Conservation (phyloP, 2,113 vertebrate species). For the Tricholaema leucomelas region DNA sequence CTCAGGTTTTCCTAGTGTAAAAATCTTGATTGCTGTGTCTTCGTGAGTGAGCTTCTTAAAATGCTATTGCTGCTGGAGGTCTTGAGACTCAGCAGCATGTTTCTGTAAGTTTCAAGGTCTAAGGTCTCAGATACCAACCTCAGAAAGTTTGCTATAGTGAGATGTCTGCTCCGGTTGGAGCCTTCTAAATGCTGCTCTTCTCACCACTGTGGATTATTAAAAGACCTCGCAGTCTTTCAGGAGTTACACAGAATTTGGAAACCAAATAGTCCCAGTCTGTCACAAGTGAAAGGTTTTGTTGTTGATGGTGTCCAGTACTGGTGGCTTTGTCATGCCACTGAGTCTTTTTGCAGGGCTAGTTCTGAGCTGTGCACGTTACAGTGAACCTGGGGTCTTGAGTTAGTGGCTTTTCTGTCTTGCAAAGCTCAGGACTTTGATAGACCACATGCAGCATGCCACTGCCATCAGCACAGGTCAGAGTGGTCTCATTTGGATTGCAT, state of each 20-base stretch:
- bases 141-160: background rate
- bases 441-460: rapidly evolving
- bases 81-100: background rate
- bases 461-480: background rate
- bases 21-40: background rate
- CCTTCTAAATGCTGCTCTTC: background rate
- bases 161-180: background rate
- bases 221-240: background rate
- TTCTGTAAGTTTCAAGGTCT: background rate
- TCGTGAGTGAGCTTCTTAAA: background rate
- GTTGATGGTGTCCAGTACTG: rapidly evolving
- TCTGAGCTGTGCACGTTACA: background rate
- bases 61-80: background rate
- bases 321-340: background rate
- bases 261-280: background rate
- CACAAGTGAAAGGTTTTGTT: background rate
- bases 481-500: background rate
- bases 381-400: background rate
- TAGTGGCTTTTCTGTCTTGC: background rate
- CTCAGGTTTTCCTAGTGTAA: background rate
- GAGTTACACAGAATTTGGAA: background rate
- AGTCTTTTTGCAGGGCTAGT: background rate
- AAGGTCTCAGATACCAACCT: background rate
- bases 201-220: background rate
- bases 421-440: background rate